A percentile compares a stretch with the other conserved stretches of the same genome.
Evolutionary conservation across 2,888 invertebrate species (phyloP).

Genomic region (Thymelicus acteon): DNA sequence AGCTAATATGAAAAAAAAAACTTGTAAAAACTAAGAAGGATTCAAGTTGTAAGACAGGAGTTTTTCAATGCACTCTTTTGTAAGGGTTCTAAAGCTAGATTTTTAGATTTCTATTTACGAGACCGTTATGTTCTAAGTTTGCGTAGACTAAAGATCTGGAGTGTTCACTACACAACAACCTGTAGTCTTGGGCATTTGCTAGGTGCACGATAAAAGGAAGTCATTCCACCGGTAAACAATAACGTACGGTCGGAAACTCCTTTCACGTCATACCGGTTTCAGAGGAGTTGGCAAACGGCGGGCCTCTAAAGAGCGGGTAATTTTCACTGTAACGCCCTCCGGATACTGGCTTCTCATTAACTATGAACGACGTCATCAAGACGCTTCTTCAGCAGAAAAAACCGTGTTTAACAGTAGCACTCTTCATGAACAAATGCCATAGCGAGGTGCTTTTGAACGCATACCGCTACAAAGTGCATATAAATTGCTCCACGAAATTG

Average conservation of each 20-base stretch:
- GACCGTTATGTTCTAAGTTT: conserved; percentile 5
- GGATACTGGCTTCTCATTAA: conserved; percentile 83
- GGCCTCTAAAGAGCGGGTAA: conserved; percentile 74
- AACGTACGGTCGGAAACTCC: conserved; percentile 74
- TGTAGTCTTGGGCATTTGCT: conserved; percentile 47
- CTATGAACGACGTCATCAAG: conserved; percentile 83
- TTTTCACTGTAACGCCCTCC: conserved; percentile 74
- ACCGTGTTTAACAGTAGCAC: conserved; percentile 76
- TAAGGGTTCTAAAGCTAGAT: neutral
- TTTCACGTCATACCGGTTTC: conserved; percentile 70
- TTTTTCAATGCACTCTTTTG: neutral
- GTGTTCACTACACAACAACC: conserved; percentile 8
- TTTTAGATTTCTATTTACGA: neutral
- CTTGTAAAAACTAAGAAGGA: neutral
- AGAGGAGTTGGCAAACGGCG: conserved; percentile 70
- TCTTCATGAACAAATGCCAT: conserved; percentile 71
- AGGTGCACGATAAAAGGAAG: conserved; percentile 69
- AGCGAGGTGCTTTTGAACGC: conserved; percentile 72
- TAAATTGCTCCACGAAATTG: conserved; percentile 80
- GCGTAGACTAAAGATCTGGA: conserved; percentile 4
- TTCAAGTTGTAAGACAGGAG: neutral
- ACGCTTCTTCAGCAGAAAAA: conserved; percentile 79
- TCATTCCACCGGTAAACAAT: conserved; percentile 79
- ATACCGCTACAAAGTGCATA: conserved; percentile 81
- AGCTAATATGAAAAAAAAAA: no score